Evolutionary conservation across 2,113 vertebrate genomes (phyloP).

Genomic region (Hyaena hyaena): DNA sequence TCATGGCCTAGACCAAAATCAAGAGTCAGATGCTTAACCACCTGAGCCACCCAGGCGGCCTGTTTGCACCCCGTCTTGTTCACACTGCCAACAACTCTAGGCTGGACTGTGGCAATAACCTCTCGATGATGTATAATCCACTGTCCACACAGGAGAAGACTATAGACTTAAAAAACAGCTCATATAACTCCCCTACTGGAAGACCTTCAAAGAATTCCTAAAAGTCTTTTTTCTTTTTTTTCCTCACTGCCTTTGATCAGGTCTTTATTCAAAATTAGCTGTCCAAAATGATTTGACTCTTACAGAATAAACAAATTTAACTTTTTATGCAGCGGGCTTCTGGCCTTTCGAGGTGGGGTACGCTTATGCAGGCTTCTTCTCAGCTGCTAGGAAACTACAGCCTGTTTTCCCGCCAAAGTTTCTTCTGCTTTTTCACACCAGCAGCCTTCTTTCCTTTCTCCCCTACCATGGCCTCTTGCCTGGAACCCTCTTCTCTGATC

Average conservation of each 20-base stretch:
- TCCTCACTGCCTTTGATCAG: constrained; percentile 15
- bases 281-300: constrained; percentile 6
- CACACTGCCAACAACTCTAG: not conserved
- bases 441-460: constrained; percentile 68
- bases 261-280: constrained; percentile 74
- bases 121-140: not conserved
- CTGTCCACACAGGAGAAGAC: not conserved
- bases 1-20: no score
- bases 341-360: constrained; percentile 37
- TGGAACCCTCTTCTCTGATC: constrained; percentile 49
- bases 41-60: no score
- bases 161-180: not conserved
- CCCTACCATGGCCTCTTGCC: constrained; percentile 57
- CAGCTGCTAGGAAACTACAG: constrained; percentile 43
- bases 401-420: constrained; percentile 58
- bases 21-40: no score
- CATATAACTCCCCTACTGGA: not conserved
- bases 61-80: not conserved
- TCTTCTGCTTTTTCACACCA: constrained; percentile 58
- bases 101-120: not conserved
- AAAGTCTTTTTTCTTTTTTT: not conserved
- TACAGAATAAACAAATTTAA: not conserved
- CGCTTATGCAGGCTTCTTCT: constrained; percentile 41
- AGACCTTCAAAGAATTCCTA: not conserved
- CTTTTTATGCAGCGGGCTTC: constrained; percentile 67